These are phyloP conservation scores for Temnothorax longispinosus DNA, from an alignment of 1,140 invertebrate species.

Conservation along the genomic window DNA sequence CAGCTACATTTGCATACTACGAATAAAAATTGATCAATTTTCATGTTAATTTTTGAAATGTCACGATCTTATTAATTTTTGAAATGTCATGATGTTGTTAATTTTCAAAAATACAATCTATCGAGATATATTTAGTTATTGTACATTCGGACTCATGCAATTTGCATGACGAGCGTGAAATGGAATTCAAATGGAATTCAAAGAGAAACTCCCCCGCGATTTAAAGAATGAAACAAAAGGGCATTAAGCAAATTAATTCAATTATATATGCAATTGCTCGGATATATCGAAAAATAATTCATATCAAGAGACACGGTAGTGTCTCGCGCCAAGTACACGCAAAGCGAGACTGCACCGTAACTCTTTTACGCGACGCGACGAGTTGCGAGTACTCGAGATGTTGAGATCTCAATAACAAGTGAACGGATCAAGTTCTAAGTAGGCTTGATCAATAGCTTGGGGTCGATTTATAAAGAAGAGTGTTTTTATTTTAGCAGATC, in stretches of 20 bases:
- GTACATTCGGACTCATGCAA: neutral
- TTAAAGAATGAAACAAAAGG: neutral
- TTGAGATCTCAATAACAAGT: no score
- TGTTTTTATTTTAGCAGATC: no score
- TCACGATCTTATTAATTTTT: neutral
- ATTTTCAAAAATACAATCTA: neutral
- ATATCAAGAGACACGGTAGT: no score
- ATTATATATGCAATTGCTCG: neutral
- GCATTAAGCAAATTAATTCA: neutral
- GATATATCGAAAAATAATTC: neutral
- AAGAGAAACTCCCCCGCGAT: neutral
- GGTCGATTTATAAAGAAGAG: no score
- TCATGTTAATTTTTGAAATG: neutral
- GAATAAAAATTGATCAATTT: conserved; percentile 18
- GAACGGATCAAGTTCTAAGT: no score
- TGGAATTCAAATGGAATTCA: conserved; percentile 1
- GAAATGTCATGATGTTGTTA: neutral
- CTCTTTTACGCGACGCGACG: no score
- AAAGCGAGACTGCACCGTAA: no score
- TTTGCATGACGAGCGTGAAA: conserved; percentile 21
- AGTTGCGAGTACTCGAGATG: no score
- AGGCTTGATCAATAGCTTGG: no score
- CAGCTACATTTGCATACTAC: neutral
- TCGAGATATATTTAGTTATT: neutral
- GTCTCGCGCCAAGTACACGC: no score